Percentiles rank a stretch among this genome's conserved stretches.
These are phyloP conservation scores for Valencia hispanica DNA, from an alignment of 2,797 vertebrate genomes.

Conservation along the genomic window DNA sequence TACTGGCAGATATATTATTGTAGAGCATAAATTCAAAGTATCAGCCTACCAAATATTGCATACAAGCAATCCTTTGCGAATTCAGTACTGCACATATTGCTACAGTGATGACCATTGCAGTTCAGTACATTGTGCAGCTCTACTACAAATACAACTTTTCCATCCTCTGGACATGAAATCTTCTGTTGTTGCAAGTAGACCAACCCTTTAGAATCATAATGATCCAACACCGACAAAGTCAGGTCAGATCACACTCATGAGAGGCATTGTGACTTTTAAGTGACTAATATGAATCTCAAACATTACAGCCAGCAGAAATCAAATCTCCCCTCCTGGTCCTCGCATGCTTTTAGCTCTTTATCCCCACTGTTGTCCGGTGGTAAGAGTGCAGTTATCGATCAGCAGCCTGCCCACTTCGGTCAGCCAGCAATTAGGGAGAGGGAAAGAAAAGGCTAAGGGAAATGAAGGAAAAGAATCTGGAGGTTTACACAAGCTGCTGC, in stretches of 20 bases:
- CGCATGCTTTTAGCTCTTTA: slow-evolving; percentile 71
- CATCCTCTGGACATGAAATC: not conserved
- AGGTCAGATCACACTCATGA: not conserved
- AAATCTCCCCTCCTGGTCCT: slow-evolving; percentile 28
- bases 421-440: slow-evolving; percentile 56
- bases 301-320: slow-evolving; percentile 34
- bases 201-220: not conserved
- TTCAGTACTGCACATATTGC: not conserved
- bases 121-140: not conserved
- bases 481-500: slow-evolving; percentile 72
- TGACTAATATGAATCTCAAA: slow-evolving; percentile 20
- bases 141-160: not conserved
- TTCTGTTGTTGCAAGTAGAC: not conserved
- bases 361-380: slow-evolving; percentile 63
- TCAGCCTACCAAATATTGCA: not conserved
- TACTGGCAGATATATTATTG: too few species aligned
- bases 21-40: too few species aligned
- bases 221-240: not conserved
- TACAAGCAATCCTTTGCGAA: not conserved
- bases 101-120: not conserved
- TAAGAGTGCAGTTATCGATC: slow-evolving; percentile 70
- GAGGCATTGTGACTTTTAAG: slow-evolving; percentile 6
- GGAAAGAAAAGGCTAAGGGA: slow-evolving; percentile 29
- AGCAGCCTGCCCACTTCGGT: slow-evolving; percentile 59
- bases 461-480: slow-evolving; percentile 50